phyloP scores from a whole-genome alignment of 2,888 invertebrate genomes.

The Dolichopus griseipennis region DNA sequence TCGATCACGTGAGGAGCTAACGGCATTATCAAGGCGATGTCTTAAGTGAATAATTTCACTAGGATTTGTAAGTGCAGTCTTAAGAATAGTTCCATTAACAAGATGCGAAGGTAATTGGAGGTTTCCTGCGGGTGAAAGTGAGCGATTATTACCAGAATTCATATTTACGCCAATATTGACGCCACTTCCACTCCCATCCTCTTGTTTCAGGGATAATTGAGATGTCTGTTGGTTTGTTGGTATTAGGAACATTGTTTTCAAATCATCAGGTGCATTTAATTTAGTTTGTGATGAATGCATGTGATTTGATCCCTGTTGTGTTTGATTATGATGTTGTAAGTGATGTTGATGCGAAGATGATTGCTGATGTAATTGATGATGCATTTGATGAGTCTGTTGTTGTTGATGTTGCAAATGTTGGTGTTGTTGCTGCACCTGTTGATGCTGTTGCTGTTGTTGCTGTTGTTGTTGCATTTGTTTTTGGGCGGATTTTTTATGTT shows the following conservation, averaged over 20 bases:
- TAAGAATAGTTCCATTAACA: constrained; percentile 85
- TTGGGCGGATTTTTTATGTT: constrained; percentile 80
- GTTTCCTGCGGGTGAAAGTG: constrained; percentile 7
- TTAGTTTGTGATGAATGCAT: constrained; percentile 33
- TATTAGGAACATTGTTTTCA: constrained; percentile 33
- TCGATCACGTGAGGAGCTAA: constrained; percentile 78
- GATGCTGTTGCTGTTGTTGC: constrained; percentile 40
- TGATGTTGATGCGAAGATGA: constrained; percentile 37
- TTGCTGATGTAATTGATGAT: constrained; percentile 44
- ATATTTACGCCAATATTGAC: not conserved
- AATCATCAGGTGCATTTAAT: constrained; percentile 16
- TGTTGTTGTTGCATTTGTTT: constrained; percentile 46
- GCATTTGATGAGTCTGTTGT: constrained; percentile 33
- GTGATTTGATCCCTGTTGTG: constrained; percentile 30
- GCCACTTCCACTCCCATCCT: constrained; percentile 15
- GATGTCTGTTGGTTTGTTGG: constrained; percentile 36
- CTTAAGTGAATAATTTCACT: constrained; percentile 85
- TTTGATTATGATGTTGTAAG: constrained; percentile 33
- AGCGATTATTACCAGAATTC: not conserved
- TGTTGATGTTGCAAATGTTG: constrained; percentile 32
- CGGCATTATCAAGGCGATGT: constrained; percentile 78
- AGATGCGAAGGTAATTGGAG: constrained; percentile 58
- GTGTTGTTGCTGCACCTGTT: constrained; percentile 42
- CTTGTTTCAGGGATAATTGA: constrained; percentile 35
- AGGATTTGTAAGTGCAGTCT: constrained; percentile 89